These are phyloP conservation scores for Terrapene triunguis DNA, from an alignment of 2,113 vertebrate genomes.

Conservation along the genomic window DNA sequence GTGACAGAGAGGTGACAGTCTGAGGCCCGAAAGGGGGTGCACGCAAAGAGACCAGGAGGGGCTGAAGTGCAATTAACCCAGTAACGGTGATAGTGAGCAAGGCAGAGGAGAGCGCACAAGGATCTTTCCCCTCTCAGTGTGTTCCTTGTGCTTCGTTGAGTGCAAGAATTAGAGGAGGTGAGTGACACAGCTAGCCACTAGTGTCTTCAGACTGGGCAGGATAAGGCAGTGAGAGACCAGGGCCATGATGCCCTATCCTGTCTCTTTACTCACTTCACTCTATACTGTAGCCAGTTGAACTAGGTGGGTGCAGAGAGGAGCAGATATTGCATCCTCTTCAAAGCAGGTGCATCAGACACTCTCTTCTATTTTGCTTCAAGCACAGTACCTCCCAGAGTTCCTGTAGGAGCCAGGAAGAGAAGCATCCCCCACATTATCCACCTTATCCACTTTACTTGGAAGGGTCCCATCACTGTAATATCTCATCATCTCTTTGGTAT, in stretches of 20 bases:
- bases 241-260: not conserved
- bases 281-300: not conserved
- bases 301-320: not conserved
- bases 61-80: too few species aligned
- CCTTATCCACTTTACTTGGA: not conserved
- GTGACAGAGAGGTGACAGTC: too few species aligned
- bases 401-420: too few species aligned
- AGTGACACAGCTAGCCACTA: fast-evolving
- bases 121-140: too few species aligned
- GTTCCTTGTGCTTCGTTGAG: not conserved
- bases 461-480: not conserved
- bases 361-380: too few species aligned
- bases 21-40: too few species aligned
- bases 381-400: too few species aligned
- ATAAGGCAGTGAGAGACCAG: not conserved
- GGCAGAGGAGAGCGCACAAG: too few species aligned
- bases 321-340: not conserved
- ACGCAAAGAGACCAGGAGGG: too few species aligned
- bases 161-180: not conserved
- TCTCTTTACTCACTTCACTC: not conserved
- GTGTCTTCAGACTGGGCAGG: not conserved
- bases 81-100: not conserved
- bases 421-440: not conserved
- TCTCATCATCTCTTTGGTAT: not conserved
- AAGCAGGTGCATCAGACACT: too few species aligned